A percentile compares a stretch with the other conserved stretches of the same genome.
Evolutionary conservation across 1,140 invertebrate species (phyloP).

Genomic region (Drosophila sturtevanti): DNA sequence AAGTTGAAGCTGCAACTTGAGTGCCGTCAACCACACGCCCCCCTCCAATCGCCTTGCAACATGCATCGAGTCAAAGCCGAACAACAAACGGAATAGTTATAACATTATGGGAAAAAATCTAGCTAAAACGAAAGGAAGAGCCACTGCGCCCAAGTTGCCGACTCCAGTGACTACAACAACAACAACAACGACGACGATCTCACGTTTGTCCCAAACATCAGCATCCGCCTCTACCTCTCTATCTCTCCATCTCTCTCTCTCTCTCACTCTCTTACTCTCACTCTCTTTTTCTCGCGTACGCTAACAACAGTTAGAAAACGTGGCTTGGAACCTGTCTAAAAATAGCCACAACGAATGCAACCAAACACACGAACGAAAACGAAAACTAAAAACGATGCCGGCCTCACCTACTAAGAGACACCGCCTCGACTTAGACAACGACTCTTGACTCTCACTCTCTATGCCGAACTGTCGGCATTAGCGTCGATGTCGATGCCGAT

Average conservation of each 20-base stretch:
- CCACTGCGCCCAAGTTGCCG: conserved; percentile 69
- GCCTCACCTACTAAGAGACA: conserved; percentile 56
- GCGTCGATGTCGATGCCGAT: neutral
- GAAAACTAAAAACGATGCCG: conserved; percentile 60
- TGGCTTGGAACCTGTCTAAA: conserved; percentile 81
- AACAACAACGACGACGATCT: conserved; percentile 46
- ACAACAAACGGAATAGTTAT: conserved; percentile 30
- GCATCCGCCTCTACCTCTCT: conserved; percentile 14
- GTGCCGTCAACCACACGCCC: conserved; percentile 10
- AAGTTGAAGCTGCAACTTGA: conserved; percentile 21
- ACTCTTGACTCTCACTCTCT: conserved; percentile 53
- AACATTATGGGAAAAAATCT: conserved; percentile 78
- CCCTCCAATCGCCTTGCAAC: conserved; percentile 5
- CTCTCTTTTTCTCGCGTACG: conserved; percentile 45
- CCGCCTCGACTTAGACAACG: conserved; percentile 33
- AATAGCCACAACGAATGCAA: conserved; percentile 76
- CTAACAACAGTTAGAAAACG: conserved; percentile 81
- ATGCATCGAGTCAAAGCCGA: conserved; percentile 32
- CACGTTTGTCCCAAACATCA: conserved; percentile 60
- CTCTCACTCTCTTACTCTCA: neutral
- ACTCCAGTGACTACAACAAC: conserved; percentile 20
- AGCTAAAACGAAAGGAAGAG: conserved; percentile 79
- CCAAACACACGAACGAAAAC: conserved; percentile 58
- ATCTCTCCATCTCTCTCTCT: neutral
- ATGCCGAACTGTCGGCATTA: neutral